Conservation (phyloP, 2,113 vertebrate genomes). For the Myotis lucifugus region DNA sequence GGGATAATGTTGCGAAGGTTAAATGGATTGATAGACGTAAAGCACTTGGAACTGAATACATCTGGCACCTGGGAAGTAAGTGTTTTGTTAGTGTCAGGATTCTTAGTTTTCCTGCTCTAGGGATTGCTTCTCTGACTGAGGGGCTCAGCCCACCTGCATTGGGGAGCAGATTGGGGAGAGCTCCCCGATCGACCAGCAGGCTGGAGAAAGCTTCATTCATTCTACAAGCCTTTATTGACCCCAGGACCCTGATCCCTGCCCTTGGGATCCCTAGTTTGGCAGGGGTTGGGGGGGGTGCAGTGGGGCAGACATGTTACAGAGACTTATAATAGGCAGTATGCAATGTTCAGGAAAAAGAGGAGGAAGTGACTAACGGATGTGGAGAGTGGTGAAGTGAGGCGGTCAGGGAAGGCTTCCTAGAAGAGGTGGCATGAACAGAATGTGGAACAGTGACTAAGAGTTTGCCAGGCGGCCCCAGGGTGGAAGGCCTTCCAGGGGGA, state of each 20-base stretch:
- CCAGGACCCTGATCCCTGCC: background rate
- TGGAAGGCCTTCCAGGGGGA: background rate
- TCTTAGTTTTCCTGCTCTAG: background rate
- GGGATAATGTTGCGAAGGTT: too few species aligned
- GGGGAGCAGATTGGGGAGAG: background rate
- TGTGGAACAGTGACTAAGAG: background rate
- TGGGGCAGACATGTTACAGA: background rate
- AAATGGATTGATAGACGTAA: background rate
- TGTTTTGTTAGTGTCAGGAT: background rate
- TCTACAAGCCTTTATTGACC: background rate
- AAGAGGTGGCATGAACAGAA: background rate
- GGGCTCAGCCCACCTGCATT: fast-evolving
- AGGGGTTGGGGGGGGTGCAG: background rate
- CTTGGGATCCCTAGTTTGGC: background rate
- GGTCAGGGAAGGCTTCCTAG: background rate
- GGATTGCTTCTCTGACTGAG: too few species aligned
- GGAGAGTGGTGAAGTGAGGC: background rate
- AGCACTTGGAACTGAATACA: background rate
- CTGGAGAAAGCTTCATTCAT: background rate
- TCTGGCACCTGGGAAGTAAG: background rate
- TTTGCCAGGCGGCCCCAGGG: background rate
- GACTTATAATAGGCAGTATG: background rate
- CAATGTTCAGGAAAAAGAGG: background rate
- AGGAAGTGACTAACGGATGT: background rate
- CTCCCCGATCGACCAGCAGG: too few species aligned